Evolutionary conservation across 2,888 invertebrate genomes (phyloP).

Genomic region (Xanthorhoe spadicearia): DNA sequence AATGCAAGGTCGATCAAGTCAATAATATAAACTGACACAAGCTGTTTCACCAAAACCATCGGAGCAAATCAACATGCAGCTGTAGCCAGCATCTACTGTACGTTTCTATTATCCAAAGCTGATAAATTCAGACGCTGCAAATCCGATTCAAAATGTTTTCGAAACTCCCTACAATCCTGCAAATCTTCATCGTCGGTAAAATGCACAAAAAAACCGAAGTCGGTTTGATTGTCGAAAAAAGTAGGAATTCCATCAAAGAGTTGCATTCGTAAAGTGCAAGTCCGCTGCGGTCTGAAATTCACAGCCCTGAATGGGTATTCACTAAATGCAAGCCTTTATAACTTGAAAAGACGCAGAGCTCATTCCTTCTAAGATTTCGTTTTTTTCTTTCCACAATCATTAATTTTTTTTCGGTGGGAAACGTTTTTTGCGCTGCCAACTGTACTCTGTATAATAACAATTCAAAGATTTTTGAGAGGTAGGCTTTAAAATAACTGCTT

Average conservation of each 20-base stretch:
- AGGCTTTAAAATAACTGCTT: conserved; percentile 23
- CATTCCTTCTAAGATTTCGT: conserved; percentile 72
- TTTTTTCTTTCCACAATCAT: conserved; percentile 65
- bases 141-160: conserved; percentile 37
- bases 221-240: conserved; percentile 79
- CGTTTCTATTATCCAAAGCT: not conserved
- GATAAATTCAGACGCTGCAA: conserved; percentile 7
- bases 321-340: conserved; percentile 80
- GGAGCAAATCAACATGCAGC: too few species aligned
- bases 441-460: conserved; percentile 46
- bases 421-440: conserved; percentile 46
- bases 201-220: conserved; percentile 58
- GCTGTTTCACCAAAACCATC: too few species aligned
- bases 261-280: conserved; percentile 77
- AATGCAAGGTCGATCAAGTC: too few species aligned
- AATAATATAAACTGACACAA: too few species aligned
- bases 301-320: conserved; percentile 79
- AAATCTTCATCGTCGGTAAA: conserved; percentile 50
- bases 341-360: conserved; percentile 75
- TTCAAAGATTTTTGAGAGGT: conserved; percentile 27
- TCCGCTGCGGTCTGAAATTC: conserved; percentile 72
- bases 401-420: conserved; percentile 61
- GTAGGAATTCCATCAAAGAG: conserved; percentile 73
- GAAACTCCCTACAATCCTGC: conserved; percentile 44
- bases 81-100: not conserved